A percentile compares a stretch with the other conserved stretches of the same genome.
Evolutionary conservation across 1,140 invertebrate species (phyloP).

Genomic region (Heliconius hermathena): DNA sequence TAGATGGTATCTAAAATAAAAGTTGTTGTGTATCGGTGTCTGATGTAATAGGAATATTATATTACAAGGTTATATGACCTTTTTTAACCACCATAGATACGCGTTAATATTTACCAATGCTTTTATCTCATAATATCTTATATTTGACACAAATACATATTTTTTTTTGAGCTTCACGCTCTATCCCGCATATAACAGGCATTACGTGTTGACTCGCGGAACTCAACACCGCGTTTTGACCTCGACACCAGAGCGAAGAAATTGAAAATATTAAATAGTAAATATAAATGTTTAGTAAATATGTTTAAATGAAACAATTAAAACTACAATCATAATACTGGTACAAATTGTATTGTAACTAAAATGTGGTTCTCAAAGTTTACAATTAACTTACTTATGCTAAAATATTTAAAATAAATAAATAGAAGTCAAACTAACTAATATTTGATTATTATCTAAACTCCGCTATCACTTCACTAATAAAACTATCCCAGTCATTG

Average conservation of each 20-base stretch:
- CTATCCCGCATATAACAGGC: no score
- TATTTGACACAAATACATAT: neutral
- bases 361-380: neutral
- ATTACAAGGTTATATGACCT: neutral
- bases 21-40: neutral
- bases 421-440: neutral
- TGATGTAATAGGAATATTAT: neutral
- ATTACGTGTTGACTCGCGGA: no score
- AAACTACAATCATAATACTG: slow-evolving; percentile 1
- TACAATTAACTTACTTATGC: neutral
- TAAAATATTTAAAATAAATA: neutral
- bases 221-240: no score
- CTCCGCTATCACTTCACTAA: slow-evolving; percentile 48
- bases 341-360: neutral
- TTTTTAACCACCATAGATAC: neutral
- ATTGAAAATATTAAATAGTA: no score
- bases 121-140: neutral
- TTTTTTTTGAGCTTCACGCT: no score
- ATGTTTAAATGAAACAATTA: neutral
- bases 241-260: no score
- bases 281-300: neutral
- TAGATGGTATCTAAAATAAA: neutral
- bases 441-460: slow-evolving; percentile 22
- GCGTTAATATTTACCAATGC: neutral
- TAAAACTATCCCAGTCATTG: slow-evolving; percentile 57